A percentile compares a stretch with the other conserved stretches of the same genome.
These are phyloP conservation scores for Drosophila kuntzei DNA, from an alignment of 2,888 invertebrate genomes.

Conservation along the genomic window DNA sequence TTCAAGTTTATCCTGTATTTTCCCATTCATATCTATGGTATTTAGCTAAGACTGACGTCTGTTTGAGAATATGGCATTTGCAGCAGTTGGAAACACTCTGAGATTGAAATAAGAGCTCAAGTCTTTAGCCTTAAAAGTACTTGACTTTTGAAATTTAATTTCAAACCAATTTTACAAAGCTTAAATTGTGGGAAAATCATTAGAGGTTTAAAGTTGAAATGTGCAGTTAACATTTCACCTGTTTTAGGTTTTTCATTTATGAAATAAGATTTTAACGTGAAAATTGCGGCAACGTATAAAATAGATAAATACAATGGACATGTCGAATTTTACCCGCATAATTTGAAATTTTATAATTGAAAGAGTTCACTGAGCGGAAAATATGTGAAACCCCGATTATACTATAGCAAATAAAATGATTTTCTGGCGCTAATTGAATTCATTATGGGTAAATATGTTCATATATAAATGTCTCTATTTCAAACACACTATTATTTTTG, in stretches of 20 bases:
- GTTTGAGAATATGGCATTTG: slow-evolving; percentile 5
- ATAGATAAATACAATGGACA: neutral
- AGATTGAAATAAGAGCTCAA: slow-evolving; percentile 9
- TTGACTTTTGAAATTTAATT: slow-evolving; percentile 2
- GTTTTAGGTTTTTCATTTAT: neutral
- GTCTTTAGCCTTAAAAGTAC: slow-evolving; percentile 5
- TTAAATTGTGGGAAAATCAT: neutral
- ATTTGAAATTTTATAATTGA: slow-evolving; percentile 1
- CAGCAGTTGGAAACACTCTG: neutral
- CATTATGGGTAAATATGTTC: neutral
- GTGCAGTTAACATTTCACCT: neutral
- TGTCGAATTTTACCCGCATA: neutral
- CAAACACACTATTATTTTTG: neutral
- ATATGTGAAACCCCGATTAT: neutral
- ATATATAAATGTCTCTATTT: neutral
- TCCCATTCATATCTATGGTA: slow-evolving; percentile 9
- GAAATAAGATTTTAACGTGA: neutral
- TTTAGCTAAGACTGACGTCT: slow-evolving; percentile 6
- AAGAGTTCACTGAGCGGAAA: slow-evolving; percentile 3
- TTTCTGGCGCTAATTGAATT: slow-evolving; percentile 12
- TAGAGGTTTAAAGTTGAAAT: neutral
- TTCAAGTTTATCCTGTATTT: slow-evolving; percentile 4
- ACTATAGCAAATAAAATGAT: neutral
- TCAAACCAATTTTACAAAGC: slow-evolving; percentile 1
- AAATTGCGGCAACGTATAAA: neutral